Evolutionary conservation across 2,888 invertebrate species (phyloP).

Genomic region (Rutpela maculata): DNA sequence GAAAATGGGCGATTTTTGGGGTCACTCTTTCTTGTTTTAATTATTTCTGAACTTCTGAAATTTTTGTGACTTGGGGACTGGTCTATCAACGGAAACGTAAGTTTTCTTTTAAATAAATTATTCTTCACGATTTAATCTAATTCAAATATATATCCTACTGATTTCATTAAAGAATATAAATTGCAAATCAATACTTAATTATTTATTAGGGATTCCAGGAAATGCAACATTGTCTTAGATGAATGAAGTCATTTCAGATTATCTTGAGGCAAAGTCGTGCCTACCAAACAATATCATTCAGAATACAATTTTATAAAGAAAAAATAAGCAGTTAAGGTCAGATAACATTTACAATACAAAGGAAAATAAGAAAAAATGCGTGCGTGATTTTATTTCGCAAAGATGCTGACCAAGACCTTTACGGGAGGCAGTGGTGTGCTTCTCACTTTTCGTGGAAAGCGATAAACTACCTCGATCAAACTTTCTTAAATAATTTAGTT

Average conservation of each 20-base stretch:
- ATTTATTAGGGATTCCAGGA: constrained; percentile 44
- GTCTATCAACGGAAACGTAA: not conserved
- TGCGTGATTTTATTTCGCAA: constrained; percentile 43
- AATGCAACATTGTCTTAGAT: constrained; percentile 40
- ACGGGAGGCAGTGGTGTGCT: constrained; percentile 8
- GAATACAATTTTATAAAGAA: constrained; percentile 37
- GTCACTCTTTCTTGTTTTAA: no score
- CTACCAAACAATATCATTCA: constrained; percentile 46
- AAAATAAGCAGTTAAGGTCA: constrained; percentile 42
- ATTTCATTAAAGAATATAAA: constrained; percentile 5
- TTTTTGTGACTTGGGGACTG: no score
- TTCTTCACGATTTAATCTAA: not conserved
- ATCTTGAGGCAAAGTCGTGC: constrained; percentile 44
- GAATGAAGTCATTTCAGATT: constrained; percentile 48
- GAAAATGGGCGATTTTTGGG: no score
- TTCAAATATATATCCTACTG: not conserved
- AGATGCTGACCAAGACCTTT: constrained; percentile 37
- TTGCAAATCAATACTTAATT: constrained; percentile 35
- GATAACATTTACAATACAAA: constrained; percentile 26
- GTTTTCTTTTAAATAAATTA: not conserved
- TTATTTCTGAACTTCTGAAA: no score
- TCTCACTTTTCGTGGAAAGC: not conserved
- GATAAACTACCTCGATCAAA: no score
- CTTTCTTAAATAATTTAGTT: not conserved
- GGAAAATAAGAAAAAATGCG: constrained; percentile 27